Evolutionary conservation across 1,140 invertebrate genomes (phyloP).

Genomic region (Apis dorsata): DNA sequence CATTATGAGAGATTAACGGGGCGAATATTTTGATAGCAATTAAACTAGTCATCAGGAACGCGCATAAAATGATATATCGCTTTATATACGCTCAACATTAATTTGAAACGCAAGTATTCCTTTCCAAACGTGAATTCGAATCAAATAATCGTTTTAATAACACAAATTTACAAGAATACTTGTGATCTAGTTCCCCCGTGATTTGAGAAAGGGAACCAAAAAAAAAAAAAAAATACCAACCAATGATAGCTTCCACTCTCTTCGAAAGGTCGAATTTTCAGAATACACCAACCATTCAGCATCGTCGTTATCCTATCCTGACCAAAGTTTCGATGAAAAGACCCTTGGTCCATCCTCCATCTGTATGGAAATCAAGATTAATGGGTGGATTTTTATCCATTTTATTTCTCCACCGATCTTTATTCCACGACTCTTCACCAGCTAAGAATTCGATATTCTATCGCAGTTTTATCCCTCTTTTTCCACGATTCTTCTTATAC

Average conservation of each 20-base stretch:
- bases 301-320: no score
- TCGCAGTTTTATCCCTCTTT: background rate
- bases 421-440: background rate
- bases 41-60: constrained; percentile 17
- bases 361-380: constrained; percentile 17
- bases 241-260: background rate
- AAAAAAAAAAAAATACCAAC: no score
- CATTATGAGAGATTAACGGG: background rate
- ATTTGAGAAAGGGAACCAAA: background rate
- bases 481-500: background rate
- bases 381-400: background rate
- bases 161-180: no score
- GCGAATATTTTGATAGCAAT: constrained; percentile 5
- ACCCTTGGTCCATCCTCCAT: no score
- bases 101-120: constrained; percentile 45
- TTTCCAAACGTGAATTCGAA: constrained; percentile 16
- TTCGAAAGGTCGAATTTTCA: no score
- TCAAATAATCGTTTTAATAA: constrained; percentile 27
- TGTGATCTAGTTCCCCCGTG: background rate
- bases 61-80: constrained; percentile 6
- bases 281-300: no score
- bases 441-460: background rate
- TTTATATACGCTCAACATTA: constrained; percentile 22
- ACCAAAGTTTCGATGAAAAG: no score
- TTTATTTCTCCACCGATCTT: background rate